Conservation (phyloP, 2,888 invertebrate species). For the Folsomia candida region DNA sequence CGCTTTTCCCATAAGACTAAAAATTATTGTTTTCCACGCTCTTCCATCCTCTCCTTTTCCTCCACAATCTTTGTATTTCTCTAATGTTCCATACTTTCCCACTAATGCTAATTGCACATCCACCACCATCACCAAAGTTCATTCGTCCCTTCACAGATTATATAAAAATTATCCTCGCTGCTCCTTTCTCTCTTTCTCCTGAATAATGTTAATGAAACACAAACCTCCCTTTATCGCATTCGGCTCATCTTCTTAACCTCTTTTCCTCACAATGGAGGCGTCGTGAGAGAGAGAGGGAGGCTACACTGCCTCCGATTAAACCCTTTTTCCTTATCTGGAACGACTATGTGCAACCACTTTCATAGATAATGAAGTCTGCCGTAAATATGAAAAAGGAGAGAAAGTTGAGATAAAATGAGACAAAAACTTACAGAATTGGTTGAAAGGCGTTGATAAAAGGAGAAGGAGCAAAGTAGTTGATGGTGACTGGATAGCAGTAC, state of each 20-base stretch:
- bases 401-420: too few relatives aligned
- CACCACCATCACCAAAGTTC: constrained; percentile 2
- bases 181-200: not conserved
- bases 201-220: not conserved
- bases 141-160: not conserved
- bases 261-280: not conserved
- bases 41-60: not conserved
- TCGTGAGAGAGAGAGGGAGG: too few relatives aligned
- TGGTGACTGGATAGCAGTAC: not conserved
- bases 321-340: constrained; percentile 7
- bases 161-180: not conserved
- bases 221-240: not conserved
- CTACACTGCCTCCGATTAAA: not conserved
- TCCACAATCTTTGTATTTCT: constrained; percentile 12
- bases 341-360: not conserved
- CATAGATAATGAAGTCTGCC: not conserved
- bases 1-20: not conserved
- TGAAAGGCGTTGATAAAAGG: not conserved
- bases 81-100: constrained; percentile 1
- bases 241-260: not conserved
- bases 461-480: not conserved
- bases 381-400: not conserved
- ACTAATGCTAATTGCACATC: constrained; percentile 2
- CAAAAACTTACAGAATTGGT: constrained; percentile 9
- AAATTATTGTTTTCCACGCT: constrained; percentile 28